A percentile compares a stretch with the other conserved stretches of the same genome.
Evolutionary conservation across 2,113 vertebrate species (phyloP).

Genomic region (Buteo buteo): DNA sequence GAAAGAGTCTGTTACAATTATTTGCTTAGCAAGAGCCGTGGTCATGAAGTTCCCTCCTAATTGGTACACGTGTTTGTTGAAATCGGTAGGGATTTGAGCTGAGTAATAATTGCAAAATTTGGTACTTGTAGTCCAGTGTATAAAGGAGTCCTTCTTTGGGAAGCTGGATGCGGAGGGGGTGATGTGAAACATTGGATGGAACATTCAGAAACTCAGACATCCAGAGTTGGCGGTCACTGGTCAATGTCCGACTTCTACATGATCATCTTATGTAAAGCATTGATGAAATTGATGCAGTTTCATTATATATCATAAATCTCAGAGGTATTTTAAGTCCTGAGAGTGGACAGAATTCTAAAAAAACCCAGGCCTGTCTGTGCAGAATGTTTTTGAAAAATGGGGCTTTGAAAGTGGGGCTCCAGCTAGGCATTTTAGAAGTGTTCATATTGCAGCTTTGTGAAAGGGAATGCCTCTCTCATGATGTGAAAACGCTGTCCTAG

Average conservation of each 20-base stretch:
- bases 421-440: background rate
- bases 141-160: background rate
- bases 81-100: background rate
- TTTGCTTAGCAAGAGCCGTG: background rate
- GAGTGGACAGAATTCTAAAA: background rate
- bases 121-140: rapidly evolving
- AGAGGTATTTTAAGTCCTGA: background rate
- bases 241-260: no score
- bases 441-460: background rate
- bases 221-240: no score
- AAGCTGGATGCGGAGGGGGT: background rate
- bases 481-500: background rate
- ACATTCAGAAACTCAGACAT: background rate
- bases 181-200: rapidly evolving
- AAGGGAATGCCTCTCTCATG: rapidly evolving
- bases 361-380: background rate
- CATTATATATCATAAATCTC: background rate
- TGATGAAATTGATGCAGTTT: background rate
- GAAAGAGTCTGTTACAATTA: background rate
- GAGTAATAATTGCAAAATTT: background rate
- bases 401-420: background rate
- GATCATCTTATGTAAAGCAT: background rate
- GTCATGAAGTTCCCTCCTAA: background rate
- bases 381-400: background rate
- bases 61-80: rapidly evolving